Percentiles rank a stretch among this genome's conserved stretches.
phyloP scores from a whole-genome alignment of 2,797 vertebrate species.

The Melanotaenia maccullochi region DNA sequence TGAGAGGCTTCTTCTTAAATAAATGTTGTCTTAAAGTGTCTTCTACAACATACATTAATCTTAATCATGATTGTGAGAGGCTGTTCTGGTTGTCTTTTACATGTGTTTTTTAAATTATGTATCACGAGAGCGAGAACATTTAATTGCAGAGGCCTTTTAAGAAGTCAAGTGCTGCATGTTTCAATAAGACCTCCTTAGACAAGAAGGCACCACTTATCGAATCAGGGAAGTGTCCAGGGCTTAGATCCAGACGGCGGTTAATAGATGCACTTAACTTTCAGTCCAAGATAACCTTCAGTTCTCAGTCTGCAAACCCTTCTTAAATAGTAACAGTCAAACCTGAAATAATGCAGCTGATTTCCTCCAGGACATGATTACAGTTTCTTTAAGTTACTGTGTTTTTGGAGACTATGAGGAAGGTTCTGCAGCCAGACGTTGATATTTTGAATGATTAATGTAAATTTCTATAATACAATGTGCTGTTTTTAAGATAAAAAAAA shows the following conservation, averaged over 20 bases:
- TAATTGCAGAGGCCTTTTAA: constrained; percentile 30
- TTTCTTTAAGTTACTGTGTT: neutral
- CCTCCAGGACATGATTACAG: neutral
- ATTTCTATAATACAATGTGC: neutral
- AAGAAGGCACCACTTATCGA: constrained; percentile 49
- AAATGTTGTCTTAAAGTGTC: neutral
- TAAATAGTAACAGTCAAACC: constrained; percentile 8
- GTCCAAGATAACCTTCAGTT: constrained; percentile 6
- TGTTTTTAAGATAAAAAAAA: neutral
- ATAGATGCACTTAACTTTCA: constrained; percentile 9
- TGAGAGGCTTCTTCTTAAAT: neutral
- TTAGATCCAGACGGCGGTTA: constrained; percentile 15
- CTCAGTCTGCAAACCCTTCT: neutral
- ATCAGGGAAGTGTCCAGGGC: constrained; percentile 49
- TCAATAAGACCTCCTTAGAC: constrained; percentile 42
- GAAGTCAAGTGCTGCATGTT: constrained; percentile 28
- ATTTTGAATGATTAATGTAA: neutral
- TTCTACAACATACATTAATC: neutral
- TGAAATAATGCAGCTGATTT: constrained; percentile 4
- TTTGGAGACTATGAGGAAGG: neutral
- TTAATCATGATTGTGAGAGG: neutral
- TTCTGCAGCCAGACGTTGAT: neutral
- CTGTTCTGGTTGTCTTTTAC: neutral
- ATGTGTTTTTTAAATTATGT: constrained; percentile 15
- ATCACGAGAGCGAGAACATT: constrained; percentile 8